Base-by-base conservation (phyloP, 2,888 invertebrate genomes). In the Drosophila mayaguana region DNA sequence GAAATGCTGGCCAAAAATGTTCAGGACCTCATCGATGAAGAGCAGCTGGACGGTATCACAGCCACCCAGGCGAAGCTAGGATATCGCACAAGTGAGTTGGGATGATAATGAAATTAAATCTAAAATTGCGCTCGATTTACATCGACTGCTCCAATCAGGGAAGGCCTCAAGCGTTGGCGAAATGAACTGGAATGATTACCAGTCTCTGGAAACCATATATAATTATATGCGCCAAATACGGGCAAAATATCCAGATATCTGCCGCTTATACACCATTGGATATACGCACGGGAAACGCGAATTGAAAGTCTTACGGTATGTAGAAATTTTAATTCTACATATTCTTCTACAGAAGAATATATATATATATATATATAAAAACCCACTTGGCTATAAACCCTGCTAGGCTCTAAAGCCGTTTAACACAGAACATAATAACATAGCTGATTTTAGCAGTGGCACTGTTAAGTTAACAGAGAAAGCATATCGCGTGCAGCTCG, bases 131-230 rank as follows among this genome's bases (percentile, higher is more conserved):
- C 3, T 18, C 7, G 32, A 50, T 4, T 50, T 12, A 32, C 28
- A 36, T 18, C 5, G 8, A 9, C 1, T 20, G 0, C 3, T 0
- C 25, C 16, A 43, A 16, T 34, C 55, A 91, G 92, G 91, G 66
- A 91, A 88, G 64, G 89, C 90, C 42, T 69, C 88, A 1, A 72
- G 72, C 11, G 12, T 12, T 0, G 63, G 67, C 74, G 87, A 88
- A 50, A 94, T 97, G 92, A 95, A 96, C 75, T 97, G 97, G 96
- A 94, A 94, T 77, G 95, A 96, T 55, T 97, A 96, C 89, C 96
- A 97, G 82, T 94, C 95, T 1, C 91, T 96, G 46, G 93, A 94
- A 0, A 95, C 95, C 69, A 95, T 97, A 65, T 94, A 96, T 84
- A 94, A 94, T 11, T 97, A 95, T 83, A 92, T 97, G 91, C 95